Percentiles rank a stretch among this genome's conserved stretches.
phyloP scores from a whole-genome alignment of 1,140 invertebrate species.

The Ylistrum balloti region DNA sequence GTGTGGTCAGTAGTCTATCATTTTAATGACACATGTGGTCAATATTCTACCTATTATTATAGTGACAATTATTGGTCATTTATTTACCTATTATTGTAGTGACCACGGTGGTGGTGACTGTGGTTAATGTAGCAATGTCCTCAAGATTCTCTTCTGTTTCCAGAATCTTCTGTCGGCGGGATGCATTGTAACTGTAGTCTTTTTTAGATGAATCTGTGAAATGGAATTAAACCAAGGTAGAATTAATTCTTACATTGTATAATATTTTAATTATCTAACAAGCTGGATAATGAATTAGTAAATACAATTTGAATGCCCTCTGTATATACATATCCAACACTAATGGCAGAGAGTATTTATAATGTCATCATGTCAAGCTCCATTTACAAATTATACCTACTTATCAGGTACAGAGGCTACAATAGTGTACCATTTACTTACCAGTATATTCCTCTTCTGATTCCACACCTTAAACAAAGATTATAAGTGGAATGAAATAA shows the following conservation, averaged over 20 bases:
- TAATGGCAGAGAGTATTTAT: too few species aligned
- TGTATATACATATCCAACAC: too few species aligned
- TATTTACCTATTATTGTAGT: slow-evolving; percentile 65
- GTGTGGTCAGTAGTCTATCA: neutral
- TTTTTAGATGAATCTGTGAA: neutral
- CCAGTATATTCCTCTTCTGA: slow-evolving; percentile 66
- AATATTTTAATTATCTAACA: too few species aligned
- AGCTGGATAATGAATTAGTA: too few species aligned
- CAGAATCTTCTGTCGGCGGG: neutral
- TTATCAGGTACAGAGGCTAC: too few species aligned
- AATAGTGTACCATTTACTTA: too few species aligned
- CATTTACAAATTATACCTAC: too few species aligned
- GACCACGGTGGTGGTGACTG: slow-evolving; percentile 57
- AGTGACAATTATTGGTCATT: neutral
- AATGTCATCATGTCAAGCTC: too few species aligned
- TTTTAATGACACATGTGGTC: neutral
- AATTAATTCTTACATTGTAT: too few species aligned
- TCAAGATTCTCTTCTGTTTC: neutral
- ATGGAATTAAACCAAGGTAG: neutral
- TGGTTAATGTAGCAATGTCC: slow-evolving; percentile 48
- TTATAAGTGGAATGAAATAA: too few species aligned
- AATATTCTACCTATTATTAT: neutral
- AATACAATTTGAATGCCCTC: too few species aligned
- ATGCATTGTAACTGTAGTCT: slow-evolving; percentile 9
- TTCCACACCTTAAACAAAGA: slow-evolving; percentile 62